Conservation (phyloP, 1,140 invertebrate species). For the Venustaconcha ellipsiformis region DNA sequence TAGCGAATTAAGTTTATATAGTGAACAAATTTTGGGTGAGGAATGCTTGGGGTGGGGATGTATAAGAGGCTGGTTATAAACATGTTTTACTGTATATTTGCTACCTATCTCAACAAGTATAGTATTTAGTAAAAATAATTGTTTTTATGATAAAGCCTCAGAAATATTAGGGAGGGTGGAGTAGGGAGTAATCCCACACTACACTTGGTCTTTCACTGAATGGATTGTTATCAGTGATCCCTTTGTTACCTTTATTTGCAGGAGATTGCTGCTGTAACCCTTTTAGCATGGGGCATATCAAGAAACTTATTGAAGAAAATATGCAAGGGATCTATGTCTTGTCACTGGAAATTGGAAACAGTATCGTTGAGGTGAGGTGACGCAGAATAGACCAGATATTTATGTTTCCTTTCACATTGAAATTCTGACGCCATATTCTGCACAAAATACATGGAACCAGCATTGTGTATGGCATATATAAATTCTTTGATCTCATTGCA, state of each 20-base stretch:
- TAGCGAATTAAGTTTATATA: no score
- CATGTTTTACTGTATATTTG: no score
- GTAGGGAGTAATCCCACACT: no score
- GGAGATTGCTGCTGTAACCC: slow-evolving; percentile 95
- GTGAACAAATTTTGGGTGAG: no score
- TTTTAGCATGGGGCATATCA: slow-evolving; percentile 87
- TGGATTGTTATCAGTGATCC: no score
- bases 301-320: slow-evolving; percentile 79
- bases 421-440: not conserved
- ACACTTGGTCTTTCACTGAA: no score
- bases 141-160: no score
- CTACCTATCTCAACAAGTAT: no score
- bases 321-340: slow-evolving; percentile 86
- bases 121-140: no score
- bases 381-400: not conserved
- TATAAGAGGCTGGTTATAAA: no score
- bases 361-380: slow-evolving; percentile 73
- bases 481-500: not conserved
- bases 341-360: slow-evolving; percentile 86
- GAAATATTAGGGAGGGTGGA: no score
- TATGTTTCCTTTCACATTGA: not conserved
- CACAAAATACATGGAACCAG: not conserved
- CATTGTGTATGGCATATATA: not conserved
- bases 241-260: slow-evolving; percentile 65
- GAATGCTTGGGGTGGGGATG: no score